These are phyloP conservation scores for Aplidium turbinatum DNA, from an alignment of 23 tunicate species.

Conservation along the genomic window DNA sequence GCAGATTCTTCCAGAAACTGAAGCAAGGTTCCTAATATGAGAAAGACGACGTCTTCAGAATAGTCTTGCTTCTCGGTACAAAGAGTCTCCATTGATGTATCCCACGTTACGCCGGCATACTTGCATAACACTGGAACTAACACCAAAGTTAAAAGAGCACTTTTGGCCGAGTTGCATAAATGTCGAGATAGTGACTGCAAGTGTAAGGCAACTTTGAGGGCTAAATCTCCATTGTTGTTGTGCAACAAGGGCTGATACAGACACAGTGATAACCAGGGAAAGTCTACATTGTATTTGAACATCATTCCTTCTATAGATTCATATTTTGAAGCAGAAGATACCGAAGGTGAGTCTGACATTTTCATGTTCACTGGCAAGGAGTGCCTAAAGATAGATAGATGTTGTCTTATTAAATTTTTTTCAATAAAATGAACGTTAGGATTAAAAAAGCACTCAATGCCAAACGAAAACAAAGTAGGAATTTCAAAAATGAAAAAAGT, in stretches of 20 bases:
- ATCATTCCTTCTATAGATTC: conserved; percentile 25
- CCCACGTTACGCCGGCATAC: conserved; percentile 34
- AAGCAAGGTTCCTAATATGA: conserved; percentile 33
- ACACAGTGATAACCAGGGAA: conserved; percentile 59
- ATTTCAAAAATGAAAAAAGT: no score
- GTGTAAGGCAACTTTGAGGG: conserved; percentile 42
- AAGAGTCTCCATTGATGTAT: not conserved
- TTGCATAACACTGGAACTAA: conserved; percentile 39
- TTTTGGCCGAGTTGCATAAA: conserved; percentile 38
- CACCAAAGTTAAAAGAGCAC: conserved; percentile 29
- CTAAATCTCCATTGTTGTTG: conserved; percentile 12
- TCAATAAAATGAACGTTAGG: no score
- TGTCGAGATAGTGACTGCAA: conserved; percentile 47
- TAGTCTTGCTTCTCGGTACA: not conserved
- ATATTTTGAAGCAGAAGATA: not conserved
- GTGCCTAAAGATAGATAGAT: conserved; percentile 8
- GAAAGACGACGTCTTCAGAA: conserved; percentile 27
- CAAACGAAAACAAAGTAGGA: no score
- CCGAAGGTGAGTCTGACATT: not conserved
- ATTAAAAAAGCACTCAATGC: no score
- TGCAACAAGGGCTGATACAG: conserved; percentile 46
- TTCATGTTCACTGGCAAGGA: conserved; percentile 37
- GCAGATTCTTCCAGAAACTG: conserved; percentile 34
- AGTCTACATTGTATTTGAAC: conserved; percentile 19
- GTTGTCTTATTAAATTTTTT: no score